phyloP scores from a whole-genome alignment of 2,797 vertebrate species.

The Bovichtus variegatus region DNA sequence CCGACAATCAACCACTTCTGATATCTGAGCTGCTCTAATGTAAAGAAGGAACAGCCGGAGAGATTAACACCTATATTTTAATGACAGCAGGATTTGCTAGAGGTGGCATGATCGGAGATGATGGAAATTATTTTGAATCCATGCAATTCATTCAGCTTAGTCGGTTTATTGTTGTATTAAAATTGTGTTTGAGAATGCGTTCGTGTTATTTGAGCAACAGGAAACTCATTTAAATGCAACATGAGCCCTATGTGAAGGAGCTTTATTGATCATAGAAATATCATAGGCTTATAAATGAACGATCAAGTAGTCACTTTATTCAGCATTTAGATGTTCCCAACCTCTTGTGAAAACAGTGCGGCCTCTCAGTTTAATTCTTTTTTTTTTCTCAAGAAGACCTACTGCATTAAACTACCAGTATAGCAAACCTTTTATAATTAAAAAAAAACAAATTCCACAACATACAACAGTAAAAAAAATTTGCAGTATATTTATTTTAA shows the following conservation, averaged over 20 bases:
- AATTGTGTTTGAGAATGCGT: neutral
- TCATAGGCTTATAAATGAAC: neutral
- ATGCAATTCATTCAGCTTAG: neutral
- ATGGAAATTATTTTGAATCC: neutral
- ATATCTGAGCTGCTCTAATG: slow-evolving; percentile 54
- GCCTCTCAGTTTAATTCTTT: too few relatives aligned
- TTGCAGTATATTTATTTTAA: neutral
- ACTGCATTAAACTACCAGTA: too few relatives aligned
- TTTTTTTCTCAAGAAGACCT: too few relatives aligned
- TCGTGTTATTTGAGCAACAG: neutral
- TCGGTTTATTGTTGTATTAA: neutral
- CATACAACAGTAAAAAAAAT: too few relatives aligned
- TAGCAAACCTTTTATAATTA: too few relatives aligned
- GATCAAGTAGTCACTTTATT: neutral
- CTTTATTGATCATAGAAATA: neutral
- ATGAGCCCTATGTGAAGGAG: neutral
- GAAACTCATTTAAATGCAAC: neutral
- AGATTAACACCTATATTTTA: slow-evolving; percentile 80
- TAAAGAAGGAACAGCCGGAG: slow-evolving; percentile 65
- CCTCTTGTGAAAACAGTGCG: too few relatives aligned
- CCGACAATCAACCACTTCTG: slow-evolving; percentile 56
- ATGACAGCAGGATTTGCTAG: slow-evolving; percentile 20
- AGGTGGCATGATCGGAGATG: neutral
- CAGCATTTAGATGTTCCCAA: neutral
- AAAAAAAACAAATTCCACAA: too few relatives aligned